Percentiles rank a stretch among this genome's conserved stretches.
phyloP scores from a whole-genome alignment of 2,888 invertebrate genomes.

The Halictus ligatus region DNA sequence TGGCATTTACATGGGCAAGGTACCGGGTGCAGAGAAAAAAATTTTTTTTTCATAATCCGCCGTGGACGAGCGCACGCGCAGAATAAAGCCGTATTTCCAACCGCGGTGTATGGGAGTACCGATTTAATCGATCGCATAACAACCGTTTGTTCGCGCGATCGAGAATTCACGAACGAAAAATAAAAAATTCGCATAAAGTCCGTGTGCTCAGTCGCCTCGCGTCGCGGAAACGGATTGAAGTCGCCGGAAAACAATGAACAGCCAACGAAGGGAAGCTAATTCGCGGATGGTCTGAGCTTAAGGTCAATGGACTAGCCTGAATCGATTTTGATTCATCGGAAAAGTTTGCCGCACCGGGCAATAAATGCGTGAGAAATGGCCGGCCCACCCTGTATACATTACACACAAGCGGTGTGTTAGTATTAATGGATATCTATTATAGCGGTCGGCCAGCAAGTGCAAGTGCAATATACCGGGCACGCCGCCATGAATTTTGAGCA shows the following conservation, averaged over 20 bases:
- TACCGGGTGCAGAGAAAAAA: neutral
- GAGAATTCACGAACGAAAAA: neutral
- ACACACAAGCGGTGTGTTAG: slow-evolving; percentile 55
- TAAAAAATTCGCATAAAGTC: neutral
- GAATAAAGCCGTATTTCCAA: slow-evolving; percentile 26
- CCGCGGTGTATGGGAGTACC: neutral
- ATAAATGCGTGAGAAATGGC: slow-evolving; percentile 59
- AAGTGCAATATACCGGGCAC: slow-evolving; percentile 77
- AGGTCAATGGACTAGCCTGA: slow-evolving; percentile 37
- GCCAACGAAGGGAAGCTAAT: slow-evolving; percentile 14
- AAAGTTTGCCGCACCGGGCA: slow-evolving; percentile 41
- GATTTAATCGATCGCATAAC: slow-evolving; percentile 40
- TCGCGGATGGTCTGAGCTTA: slow-evolving; percentile 30
- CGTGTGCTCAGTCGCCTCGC: neutral
- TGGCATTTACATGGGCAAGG: slow-evolving; percentile 20
- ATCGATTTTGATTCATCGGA: slow-evolving; percentile 58
- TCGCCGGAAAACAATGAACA: slow-evolving; percentile 18
- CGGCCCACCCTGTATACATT: slow-evolving; percentile 51
- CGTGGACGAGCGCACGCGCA: neutral
- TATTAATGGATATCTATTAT: slow-evolving; percentile 80
- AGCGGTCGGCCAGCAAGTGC: slow-evolving; percentile 73
- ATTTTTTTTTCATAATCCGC: too few relatives aligned
- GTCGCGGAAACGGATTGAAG: slow-evolving; percentile 15
- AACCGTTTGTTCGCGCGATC: slow-evolving; percentile 6
- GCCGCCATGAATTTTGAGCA: slow-evolving; percentile 79